Base-by-base conservation (phyloP, 2,113 vertebrate genomes). In the Danionella cerebrum region DNA sequence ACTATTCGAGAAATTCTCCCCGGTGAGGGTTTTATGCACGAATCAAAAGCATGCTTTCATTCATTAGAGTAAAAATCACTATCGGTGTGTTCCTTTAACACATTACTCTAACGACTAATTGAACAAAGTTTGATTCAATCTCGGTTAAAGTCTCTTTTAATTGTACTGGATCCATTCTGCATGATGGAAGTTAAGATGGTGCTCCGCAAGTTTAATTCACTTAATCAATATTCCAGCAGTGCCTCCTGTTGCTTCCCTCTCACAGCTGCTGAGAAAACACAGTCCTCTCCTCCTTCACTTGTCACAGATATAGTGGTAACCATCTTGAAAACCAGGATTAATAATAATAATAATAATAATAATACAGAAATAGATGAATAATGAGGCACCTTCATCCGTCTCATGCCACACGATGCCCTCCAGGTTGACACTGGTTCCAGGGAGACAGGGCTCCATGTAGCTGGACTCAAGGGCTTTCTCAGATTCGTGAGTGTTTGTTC, bases 371-470 rank as follows among this genome's bases (percentile, higher is more conserved):
- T 2, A 5, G 11, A 55, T 22, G 4, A 42, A 58, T 3, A 48
- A 12, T 14, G 41, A 22, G 31, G 38, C 18, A 94, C 92, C 92
- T 91, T 93, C 92, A 83, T 94, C 91, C 6, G 92, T 94, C 87
- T 94, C 92, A 81, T 94, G 92, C 92, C 92, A 94, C 78, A 94
- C 92, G 83, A 94, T 92, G 70, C 92, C 92, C 87, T 94, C 92
- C 83, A 94, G 87, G 83, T 93, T 94, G 74, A 94, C 92, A 66
- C 91, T 93, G 75, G 92, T 93, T 76, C 92, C 92, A 52, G 92
- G 92, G 78, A 91, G 90, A 85, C 92, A 94, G 53, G 92, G 92
- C 86, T 91, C 91, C 74, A 93, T 90, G 85, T 90, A 91, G 86
- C 91, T 89, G 0, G 92, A 89, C 74, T 94, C 91, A 70, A 90